A percentile compares a stretch with the other conserved stretches of the same genome.
Evolutionary conservation across 1,140 invertebrate genomes (phyloP).

Genomic region (Brachystomella parvula): DNA sequence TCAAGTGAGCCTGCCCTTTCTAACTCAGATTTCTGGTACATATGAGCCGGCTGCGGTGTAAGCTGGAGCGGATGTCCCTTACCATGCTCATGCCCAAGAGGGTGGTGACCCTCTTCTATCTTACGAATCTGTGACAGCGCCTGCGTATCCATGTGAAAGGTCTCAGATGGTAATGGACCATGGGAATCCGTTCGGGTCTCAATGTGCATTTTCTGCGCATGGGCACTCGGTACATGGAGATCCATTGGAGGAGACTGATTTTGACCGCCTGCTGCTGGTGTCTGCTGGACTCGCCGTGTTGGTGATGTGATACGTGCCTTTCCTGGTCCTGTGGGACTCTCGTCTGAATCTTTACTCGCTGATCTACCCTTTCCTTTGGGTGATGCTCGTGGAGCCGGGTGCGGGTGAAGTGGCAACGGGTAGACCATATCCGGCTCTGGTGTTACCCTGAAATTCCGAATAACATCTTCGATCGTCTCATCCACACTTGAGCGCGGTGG

Average conservation of each 20-base stretch:
- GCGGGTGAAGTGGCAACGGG: not conserved
- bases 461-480: constrained; percentile 77
- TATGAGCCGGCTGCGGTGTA: not conserved
- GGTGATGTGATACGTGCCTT: not conserved
- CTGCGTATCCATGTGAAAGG: constrained; percentile 60
- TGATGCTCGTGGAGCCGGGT: not conserved
- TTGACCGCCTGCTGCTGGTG: not conserved
- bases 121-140: constrained; percentile 47
- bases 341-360: constrained; percentile 25
- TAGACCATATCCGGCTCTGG: not conserved
- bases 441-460: constrained; percentile 45
- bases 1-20: not conserved
- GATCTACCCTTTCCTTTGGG: constrained; percentile 17
- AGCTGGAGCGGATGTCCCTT: not conserved
- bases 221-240: not conserved
- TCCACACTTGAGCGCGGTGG: constrained; percentile 61
- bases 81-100: not conserved
- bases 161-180: constrained; percentile 36
- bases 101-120: not conserved
- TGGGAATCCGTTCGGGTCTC: constrained; percentile 8
- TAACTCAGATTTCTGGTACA: not conserved
- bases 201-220: not conserved
- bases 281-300: not conserved
- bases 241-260: not conserved
- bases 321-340: not conserved